phyloP scores from a whole-genome alignment of 37 sponge, comb jelly and placozoan species.

The Beroe ovata region DNA sequence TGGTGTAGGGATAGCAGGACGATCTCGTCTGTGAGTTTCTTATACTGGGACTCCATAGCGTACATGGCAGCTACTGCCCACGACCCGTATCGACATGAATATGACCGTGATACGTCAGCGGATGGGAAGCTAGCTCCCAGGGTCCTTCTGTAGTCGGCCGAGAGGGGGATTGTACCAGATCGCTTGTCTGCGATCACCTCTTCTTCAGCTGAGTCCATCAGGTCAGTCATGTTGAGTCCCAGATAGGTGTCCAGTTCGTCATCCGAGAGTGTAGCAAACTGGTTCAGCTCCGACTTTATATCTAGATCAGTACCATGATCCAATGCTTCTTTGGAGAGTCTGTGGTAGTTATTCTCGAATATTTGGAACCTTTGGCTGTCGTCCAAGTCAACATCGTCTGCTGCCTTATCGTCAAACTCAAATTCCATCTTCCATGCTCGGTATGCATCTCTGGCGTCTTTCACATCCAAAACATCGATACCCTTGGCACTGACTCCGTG shows the following conservation, averaged over 20 bases:
- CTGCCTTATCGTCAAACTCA: no score
- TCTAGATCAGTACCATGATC: no score
- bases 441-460: background rate
- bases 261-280: background rate
- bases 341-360: background rate
- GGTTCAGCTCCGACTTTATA: constrained; percentile 31
- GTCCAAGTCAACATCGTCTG: background rate
- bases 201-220: background rate
- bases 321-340: background rate
- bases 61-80: background rate
- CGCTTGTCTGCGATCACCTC: background rate
- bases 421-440: background rate
- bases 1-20: constrained; percentile 11
- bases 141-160: background rate
- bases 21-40: constrained; percentile 25
- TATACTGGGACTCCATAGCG: constrained; percentile 9
- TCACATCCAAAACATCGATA: background rate
- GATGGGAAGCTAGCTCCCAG: background rate
- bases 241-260: constrained; percentile 8
- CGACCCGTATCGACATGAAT: background rate
- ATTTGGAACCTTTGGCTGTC: background rate
- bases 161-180: background rate
- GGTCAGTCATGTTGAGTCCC: constrained; percentile 12
- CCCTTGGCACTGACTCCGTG: background rate
- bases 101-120: background rate